Evolutionary conservation across 92 coral and sea anemone genomes (phyloP), one percentile per base, ranked within the genome.

Genomic region (Paramuricea clavata): DNA sequence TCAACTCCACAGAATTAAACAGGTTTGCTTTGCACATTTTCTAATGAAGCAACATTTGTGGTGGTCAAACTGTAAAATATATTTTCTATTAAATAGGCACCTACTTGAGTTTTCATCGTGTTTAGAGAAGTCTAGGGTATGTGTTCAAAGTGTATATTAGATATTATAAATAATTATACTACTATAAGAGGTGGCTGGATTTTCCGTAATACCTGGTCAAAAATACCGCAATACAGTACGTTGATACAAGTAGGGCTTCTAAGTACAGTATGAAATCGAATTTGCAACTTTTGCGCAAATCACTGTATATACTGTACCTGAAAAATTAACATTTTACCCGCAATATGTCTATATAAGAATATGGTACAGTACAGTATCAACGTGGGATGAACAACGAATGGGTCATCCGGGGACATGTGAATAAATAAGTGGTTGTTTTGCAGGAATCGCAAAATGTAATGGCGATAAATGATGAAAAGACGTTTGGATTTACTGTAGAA

Each of bases 361-460:
- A n/a, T n/a, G n/a, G n/a, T n/a, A n/a, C n/a, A n/a, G n/a, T n/a
- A n/a, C n/a, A n/a, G n/a, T n/a, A n/a, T n/a, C n/a, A n/a, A n/a
- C n/a, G n/a, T n/a, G n/a, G n/a, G n/a, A n/a, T n/a, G n/a, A n/a
- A n/a, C n/a, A n/a, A n/a, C n/a, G n/a, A n/a, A n/a, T n/a, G n/a
- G n/a, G n/a, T n/a, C n/a, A n/a, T n/a, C n/a, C n/a, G n/a, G n/a
- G n/a, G n/a, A n/a, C n/a, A n/a, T n/a, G n/a, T n/a, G n/a, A n/a
- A n/a, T n/a, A n/a, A n/a, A n/a, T n/a, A n/a, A n/a, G n/a, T n/a
- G n/a, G n/a, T n/a, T n/a, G n/a, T n/a, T 26, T 26, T 27, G 7
- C 64, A 95, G 99, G 99, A 94, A 71, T 96, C 98, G 0, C 86
- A 90, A 42, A 97, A 88, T 81, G 97, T 96, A 2, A 94, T 94